A percentile compares a stretch with the other conserved stretches of the same genome.
phyloP scores from a whole-genome alignment of 2,113 vertebrate genomes.

The Podarcis cretensis region DNA sequence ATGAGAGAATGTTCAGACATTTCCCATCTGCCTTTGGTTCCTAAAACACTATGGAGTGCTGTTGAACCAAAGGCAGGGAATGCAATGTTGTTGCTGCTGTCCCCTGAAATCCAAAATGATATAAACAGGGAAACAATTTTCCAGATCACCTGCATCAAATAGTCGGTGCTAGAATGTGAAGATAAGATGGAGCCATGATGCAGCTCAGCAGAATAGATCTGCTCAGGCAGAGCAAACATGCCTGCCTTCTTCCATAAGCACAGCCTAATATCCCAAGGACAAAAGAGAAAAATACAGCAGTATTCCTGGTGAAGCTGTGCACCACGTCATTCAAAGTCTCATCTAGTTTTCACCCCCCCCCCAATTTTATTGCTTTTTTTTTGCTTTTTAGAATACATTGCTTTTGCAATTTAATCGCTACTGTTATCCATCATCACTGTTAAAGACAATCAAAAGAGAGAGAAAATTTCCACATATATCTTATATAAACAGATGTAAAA shows the following conservation, averaged over 20 bases:
- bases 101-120: neutral
- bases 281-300: neutral
- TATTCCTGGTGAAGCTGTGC: no score
- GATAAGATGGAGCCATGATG: neutral
- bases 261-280: neutral
- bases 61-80: neutral
- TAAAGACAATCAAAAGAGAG: neutral
- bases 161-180: neutral
- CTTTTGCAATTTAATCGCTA: neutral
- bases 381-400: neutral
- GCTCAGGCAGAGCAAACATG: neutral
- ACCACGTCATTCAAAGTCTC: neutral
- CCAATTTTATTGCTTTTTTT: neutral
- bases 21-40: neutral
- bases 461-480: neutral
- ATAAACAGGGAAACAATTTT: slow-evolving; percentile 19
- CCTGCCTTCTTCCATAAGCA: neutral
- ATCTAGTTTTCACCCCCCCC: neutral
- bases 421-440: neutral
- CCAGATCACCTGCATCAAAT: slow-evolving; percentile 35
- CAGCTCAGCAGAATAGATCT: neutral
- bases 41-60: neutral
- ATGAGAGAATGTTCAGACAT: neutral
- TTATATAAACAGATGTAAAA: neutral
- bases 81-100: neutral